Percentiles rank a stretch among this genome's conserved stretches.
phyloP scores from a whole-genome alignment of 2,888 invertebrate genomes.

The Polia nebulosa region DNA sequence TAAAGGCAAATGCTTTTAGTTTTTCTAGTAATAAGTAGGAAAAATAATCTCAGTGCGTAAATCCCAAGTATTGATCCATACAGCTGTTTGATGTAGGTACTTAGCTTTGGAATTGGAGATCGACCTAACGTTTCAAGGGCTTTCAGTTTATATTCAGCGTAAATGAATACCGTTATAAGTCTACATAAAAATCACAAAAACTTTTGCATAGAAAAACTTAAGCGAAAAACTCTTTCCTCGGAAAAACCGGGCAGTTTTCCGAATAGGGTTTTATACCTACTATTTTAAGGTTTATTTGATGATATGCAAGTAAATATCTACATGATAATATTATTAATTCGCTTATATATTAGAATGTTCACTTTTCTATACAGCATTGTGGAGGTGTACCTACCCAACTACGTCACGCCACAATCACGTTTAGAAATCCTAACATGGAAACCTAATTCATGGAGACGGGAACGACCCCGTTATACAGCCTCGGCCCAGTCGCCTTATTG shows the following conservation, averaged over 20 bases:
- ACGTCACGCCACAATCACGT: constrained; percentile 30
- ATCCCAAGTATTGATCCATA: not conserved
- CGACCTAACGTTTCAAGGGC: not conserved
- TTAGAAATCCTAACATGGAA: constrained; percentile 48
- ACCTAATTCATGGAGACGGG: constrained; percentile 39
- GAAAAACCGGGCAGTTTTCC: not conserved
- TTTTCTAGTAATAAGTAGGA: not conserved
- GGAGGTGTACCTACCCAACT: not conserved
- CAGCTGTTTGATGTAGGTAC: not conserved
- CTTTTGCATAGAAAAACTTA: not conserved
- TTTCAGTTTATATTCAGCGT: constrained; percentile 9
- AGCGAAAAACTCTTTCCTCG: no score
- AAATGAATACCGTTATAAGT: not conserved
- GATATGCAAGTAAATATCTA: no score
- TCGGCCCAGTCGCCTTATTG: constrained; percentile 32
- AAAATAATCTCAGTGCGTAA: not conserved
- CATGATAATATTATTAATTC: no score
- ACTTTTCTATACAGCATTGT: no score
- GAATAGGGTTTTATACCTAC: not conserved
- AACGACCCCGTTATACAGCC: constrained; percentile 35
- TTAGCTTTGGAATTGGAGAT: not conserved
- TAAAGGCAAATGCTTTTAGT: no score
- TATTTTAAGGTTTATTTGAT: not conserved
- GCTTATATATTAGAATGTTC: no score
- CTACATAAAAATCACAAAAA: not conserved